A percentile compares a stretch with the other conserved stretches of the same genome.
Conservation (phyloP, 2,888 invertebrate genomes). For the Pseudococcus viburni region DNA sequence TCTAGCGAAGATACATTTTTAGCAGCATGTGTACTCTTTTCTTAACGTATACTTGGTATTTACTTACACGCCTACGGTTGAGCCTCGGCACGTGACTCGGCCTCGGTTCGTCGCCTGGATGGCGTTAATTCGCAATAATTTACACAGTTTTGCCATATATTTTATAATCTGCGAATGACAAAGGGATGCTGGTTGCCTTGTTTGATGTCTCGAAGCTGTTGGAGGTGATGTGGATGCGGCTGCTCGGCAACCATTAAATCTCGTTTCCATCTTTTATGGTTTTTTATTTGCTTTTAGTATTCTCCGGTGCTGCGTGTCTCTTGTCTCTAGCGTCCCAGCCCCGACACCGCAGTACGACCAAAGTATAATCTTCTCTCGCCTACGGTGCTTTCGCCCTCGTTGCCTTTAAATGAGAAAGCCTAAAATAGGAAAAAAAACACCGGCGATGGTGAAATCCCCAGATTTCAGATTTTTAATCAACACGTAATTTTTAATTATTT, state of each 20-base stretch:
- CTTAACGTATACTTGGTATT: not conserved
- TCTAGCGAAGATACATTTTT: not conserved
- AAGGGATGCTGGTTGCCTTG: conserved; percentile 13
- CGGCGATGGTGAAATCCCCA: not conserved
- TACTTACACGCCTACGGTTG: conserved; percentile 7
- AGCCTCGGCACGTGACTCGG: conserved; percentile 30
- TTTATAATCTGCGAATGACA: conserved; percentile 50
- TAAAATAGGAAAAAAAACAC: not conserved
- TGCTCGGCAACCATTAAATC: not conserved
- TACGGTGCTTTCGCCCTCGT: not conserved
- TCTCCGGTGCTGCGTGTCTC: too few relatives aligned
- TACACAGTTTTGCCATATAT: conserved; percentile 39
- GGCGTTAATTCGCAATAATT: conserved; percentile 55
- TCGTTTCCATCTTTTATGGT: not conserved
- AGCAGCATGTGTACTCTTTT: not conserved
- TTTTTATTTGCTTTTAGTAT: conserved; percentile 18
- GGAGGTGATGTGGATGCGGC: not conserved
- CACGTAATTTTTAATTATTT: conserved; percentile 39
- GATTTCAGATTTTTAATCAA: conserved; percentile 30
- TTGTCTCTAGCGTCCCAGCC: not conserved
- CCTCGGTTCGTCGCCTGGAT: not conserved
- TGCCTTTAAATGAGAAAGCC: not conserved
- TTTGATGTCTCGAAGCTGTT: conserved; percentile 4
- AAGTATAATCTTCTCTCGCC: not conserved
- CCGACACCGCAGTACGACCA: not conserved